These are phyloP conservation scores for Cichladusa arquata DNA, from an alignment of 2,113 vertebrate genomes.

Conservation along the genomic window DNA sequence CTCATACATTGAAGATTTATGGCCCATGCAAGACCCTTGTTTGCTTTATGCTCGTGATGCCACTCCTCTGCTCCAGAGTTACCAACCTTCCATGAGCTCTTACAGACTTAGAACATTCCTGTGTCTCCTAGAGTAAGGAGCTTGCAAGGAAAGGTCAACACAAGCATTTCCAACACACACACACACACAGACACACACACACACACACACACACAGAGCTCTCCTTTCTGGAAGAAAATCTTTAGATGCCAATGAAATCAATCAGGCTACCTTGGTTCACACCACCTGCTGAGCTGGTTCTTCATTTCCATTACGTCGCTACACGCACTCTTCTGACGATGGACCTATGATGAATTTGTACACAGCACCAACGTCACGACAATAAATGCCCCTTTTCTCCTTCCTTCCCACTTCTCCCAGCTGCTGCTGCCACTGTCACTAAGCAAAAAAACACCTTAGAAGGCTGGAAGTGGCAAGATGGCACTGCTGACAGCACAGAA, in stretches of 20 bases:
- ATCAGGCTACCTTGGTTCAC: neutral
- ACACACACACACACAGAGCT: neutral
- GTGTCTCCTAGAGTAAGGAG: neutral
- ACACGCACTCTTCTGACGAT: neutral
- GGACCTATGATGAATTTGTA: constrained; percentile 25
- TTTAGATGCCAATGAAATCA: constrained; percentile 7
- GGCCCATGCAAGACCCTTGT: neutral
- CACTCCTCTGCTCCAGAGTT: neutral
- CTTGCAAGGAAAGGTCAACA: neutral
- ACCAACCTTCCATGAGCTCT: neutral
- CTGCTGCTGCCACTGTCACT: neutral
- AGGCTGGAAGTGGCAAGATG: neutral
- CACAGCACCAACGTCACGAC: neutral
- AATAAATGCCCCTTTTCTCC: neutral
- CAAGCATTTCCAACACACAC: neutral
- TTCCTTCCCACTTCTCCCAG: neutral
- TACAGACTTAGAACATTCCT: neutral
- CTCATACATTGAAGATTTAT: neutral
- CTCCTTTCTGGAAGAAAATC: neutral
- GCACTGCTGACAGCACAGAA: neutral
- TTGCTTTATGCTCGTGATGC: neutral
- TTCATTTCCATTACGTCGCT: neutral
- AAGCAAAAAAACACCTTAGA: neutral
- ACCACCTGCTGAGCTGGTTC: constrained; percentile 1
- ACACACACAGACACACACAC: neutral